Conservation (phyloP, 2,888 invertebrate species). For the Hartigia nigra region DNA sequence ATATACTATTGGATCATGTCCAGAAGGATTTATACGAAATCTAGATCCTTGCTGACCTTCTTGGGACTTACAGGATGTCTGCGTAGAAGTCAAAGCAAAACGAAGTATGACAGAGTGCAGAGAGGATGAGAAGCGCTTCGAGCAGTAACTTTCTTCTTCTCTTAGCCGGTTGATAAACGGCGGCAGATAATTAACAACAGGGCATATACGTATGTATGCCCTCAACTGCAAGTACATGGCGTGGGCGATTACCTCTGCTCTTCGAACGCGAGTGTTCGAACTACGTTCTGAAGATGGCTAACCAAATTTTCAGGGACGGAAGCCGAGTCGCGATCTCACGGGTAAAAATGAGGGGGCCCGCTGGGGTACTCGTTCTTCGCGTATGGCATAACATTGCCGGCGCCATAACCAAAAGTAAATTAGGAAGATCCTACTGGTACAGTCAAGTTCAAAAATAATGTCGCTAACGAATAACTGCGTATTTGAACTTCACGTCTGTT, state of each 20-base stretch:
- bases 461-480: not conserved
- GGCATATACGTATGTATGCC: conserved; percentile 25
- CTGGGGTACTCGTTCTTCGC: not conserved
- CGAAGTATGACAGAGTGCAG: not conserved
- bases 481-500: not conserved
- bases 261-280: conserved; percentile 13
- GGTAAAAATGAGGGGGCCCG: conserved; percentile 22
- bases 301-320: conserved; percentile 2
- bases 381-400: not conserved
- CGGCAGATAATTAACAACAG: conserved; percentile 55
- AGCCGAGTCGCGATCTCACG: conserved; percentile 6
- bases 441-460: not conserved
- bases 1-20: not conserved
- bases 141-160: conserved; percentile 43
- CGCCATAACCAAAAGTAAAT: conserved; percentile 2
- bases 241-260: conserved; percentile 41
- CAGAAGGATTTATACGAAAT: not conserved
- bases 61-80: not conserved
- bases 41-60: not conserved
- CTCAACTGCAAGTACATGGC: conserved; percentile 15
- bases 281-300: not conserved
- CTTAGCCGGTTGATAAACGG: conserved; percentile 50
- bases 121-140: conserved; percentile 31
- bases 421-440: not conserved
- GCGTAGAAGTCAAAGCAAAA: conserved; percentile 9